Conservation (phyloP, 1,140 invertebrate genomes). For the Drosophila prosaltans region DNA sequence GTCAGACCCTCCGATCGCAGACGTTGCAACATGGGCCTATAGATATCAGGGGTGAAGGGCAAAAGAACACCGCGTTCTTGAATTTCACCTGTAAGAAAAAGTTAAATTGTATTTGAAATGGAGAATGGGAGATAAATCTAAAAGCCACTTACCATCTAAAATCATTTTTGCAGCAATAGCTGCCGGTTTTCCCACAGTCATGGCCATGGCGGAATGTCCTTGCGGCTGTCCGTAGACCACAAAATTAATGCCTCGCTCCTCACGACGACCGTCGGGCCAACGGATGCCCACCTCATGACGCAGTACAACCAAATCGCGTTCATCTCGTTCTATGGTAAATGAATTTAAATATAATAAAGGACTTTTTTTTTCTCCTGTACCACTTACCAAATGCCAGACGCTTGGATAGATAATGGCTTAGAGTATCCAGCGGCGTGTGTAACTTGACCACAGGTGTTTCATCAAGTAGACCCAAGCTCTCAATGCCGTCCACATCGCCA, state of each 20-base stretch:
- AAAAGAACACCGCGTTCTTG: conserved; percentile 96
- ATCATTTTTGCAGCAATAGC: conserved; percentile 99
- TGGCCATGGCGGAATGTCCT: conserved; percentile 98
- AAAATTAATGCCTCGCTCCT: conserved; percentile 94
- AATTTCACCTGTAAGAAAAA: conserved; percentile 91
- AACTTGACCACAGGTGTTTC: conserved; percentile 92
- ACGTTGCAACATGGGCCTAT: conserved; percentile 93
- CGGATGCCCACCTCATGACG: conserved; percentile 96
- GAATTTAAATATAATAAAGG: too few species aligned
- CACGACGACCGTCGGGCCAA: conserved; percentile 94
- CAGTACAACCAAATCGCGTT: conserved; percentile 97
- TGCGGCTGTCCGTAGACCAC: conserved; percentile 94
- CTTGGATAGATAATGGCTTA: conserved; percentile 95
- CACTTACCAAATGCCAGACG: conserved; percentile 90
- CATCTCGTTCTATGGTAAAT: conserved; percentile 84
- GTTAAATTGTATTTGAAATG: background rate
- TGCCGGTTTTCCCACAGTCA: conserved; percentile 97
- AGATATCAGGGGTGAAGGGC: conserved; percentile 95
- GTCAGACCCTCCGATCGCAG: conserved; percentile 93
- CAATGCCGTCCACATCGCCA: conserved; percentile 89
- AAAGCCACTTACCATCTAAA: conserved; percentile 89
- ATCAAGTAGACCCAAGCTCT: conserved; percentile 94
- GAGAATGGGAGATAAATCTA: background rate
- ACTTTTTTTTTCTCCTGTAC: background rate
- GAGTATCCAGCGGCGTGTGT: conserved; percentile 94